phyloP scores from a whole-genome alignment of 2,888 invertebrate species.

The Deroplatys truncata region DNA sequence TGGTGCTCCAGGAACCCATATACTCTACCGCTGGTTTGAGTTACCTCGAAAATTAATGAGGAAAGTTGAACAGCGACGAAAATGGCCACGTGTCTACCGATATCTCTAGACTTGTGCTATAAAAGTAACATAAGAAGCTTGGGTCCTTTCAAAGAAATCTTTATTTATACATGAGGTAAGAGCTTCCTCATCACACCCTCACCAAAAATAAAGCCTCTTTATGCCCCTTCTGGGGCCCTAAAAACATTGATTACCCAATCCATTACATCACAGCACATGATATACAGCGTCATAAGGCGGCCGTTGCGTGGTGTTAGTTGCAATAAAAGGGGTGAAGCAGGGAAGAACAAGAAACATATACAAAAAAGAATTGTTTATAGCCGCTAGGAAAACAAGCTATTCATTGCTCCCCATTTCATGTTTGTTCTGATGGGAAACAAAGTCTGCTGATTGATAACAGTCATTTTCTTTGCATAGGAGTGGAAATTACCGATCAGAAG shows the following conservation, averaged over 20 bases:
- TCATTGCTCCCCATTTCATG: background rate
- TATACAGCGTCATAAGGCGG: background rate
- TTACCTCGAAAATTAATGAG: background rate
- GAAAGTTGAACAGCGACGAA: background rate
- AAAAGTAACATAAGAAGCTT: background rate
- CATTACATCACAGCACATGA: background rate
- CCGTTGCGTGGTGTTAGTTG: background rate
- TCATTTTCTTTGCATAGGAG: conserved; percentile 5
- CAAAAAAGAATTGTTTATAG: background rate
- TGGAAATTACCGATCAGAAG: conserved; percentile 4
- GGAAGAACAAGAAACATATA: background rate
- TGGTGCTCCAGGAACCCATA: too few relatives aligned
- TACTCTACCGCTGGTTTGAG: background rate
- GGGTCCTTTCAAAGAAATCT: background rate
- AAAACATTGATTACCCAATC: background rate
- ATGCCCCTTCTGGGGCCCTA: background rate
- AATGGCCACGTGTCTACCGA: background rate
- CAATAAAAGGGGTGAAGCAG: background rate
- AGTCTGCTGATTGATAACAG: background rate
- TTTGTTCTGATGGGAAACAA: background rate
- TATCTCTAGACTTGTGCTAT: background rate
- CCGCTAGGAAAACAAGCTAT: background rate
- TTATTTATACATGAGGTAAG: background rate
- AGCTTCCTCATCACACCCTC: background rate
- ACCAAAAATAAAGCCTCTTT: background rate